These are phyloP conservation scores for Oasisia sp. DNA, from an alignment of 2,888 invertebrate species.

Conservation along the genomic window DNA sequence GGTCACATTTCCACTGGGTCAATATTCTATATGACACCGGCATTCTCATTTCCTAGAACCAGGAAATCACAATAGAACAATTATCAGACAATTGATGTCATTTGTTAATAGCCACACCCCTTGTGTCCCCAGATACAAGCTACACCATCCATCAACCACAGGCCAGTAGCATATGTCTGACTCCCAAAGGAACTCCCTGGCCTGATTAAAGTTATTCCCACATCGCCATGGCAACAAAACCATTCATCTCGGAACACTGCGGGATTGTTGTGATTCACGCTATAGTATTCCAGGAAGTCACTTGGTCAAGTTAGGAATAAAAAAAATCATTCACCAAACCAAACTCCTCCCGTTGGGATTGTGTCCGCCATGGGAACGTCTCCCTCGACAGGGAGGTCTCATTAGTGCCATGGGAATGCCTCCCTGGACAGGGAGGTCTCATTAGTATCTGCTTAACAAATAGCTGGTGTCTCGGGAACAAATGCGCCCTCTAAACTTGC, in stretches of 20 bases:
- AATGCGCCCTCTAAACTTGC: too few relatives aligned
- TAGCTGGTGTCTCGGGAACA: too few relatives aligned
- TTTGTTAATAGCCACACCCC: background rate
- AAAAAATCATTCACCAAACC: too few relatives aligned
- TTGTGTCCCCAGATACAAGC: background rate
- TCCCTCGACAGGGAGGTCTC: too few relatives aligned
- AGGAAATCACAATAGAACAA: slow-evolving; percentile 1
- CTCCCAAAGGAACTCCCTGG: background rate
- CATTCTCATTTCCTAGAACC: background rate
- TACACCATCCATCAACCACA: background rate
- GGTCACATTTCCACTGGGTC: too few relatives aligned
- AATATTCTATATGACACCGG: too few relatives aligned
- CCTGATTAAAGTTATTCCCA: background rate
- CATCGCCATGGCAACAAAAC: background rate
- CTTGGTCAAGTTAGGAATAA: too few relatives aligned
- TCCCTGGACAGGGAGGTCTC: too few relatives aligned
- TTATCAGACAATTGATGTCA: background rate
- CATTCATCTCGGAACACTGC: background rate
- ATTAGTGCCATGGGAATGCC: too few relatives aligned
- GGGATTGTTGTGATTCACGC: background rate
- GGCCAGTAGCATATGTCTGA: background rate
- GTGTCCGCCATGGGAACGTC: too few relatives aligned
- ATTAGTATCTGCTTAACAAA: too few relatives aligned
- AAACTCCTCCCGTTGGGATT: too few relatives aligned
- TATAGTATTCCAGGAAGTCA: background rate